These are phyloP conservation scores for Pachymerium ferrugineum DNA, from an alignment of 2,888 invertebrate genomes.

Conservation along the genomic window DNA sequence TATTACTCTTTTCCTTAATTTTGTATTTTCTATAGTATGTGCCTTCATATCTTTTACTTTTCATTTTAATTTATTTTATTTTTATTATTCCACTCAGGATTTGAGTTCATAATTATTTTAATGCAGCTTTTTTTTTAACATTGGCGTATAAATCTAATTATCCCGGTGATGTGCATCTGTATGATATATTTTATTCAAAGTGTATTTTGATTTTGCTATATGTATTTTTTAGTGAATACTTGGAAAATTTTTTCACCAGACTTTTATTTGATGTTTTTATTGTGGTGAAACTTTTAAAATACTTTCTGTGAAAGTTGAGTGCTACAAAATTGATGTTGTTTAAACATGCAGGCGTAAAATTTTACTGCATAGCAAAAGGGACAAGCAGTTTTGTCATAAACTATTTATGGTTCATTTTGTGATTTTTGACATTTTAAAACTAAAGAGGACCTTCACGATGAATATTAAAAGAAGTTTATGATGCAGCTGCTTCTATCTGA, in stretches of 20 bases:
- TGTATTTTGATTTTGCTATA: background rate
- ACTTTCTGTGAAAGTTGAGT: background rate
- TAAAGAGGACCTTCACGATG: background rate
- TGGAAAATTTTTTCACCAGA: background rate
- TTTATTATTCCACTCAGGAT: background rate
- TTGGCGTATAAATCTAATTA: background rate
- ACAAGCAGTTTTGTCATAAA: background rate
- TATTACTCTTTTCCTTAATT: background rate
- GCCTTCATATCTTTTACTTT: background rate
- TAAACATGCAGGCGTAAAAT: background rate
- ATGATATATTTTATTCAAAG: background rate
- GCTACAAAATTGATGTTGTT: background rate
- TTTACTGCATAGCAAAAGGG: background rate
- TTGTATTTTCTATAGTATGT: background rate
- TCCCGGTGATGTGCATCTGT: background rate
- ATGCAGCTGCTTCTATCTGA: background rate
- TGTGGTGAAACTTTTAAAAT: background rate
- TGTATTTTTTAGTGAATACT: background rate
- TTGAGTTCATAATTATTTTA: background rate
- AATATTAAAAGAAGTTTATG: background rate
- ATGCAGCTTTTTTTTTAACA: background rate
- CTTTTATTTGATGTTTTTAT: background rate
- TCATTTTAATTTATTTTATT: background rate
- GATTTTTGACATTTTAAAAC: background rate
- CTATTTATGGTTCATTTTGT: background rate